Evolutionary conservation across 2,113 vertebrate genomes (phyloP).

Genomic region (Dascyllus trimaculatus): DNA sequence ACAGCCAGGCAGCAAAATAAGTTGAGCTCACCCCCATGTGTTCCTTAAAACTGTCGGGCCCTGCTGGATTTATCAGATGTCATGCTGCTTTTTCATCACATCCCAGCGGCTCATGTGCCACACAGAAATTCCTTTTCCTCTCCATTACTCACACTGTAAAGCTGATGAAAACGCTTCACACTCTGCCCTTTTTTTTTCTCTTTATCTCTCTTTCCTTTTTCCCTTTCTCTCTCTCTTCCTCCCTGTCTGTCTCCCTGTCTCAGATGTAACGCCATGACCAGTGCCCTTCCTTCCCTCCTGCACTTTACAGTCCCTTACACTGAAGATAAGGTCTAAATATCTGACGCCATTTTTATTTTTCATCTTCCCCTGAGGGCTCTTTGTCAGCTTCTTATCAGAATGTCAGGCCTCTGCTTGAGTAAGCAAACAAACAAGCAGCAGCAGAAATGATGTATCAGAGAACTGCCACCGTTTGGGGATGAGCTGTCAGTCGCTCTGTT

Average conservation of each 20-base stretch:
- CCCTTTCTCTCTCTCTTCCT: background rate
- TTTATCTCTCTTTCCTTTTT: background rate
- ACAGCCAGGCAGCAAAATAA: conserved; percentile 43
- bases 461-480: conserved; percentile 67
- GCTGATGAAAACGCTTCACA: conserved; percentile 38
- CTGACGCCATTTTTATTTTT: conserved; percentile 71
- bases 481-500: conserved; percentile 79
- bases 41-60: conserved; percentile 52
- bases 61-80: conserved; percentile 62
- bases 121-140: conserved; percentile 28
- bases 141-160: conserved; percentile 61
- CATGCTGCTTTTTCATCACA: conserved; percentile 53
- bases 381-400: conserved; percentile 78
- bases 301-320: conserved; percentile 52
- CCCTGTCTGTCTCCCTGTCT: conserved; percentile 10
- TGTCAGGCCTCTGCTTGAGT: conserved; percentile 76
- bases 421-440: conserved; percentile 80
- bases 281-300: conserved; percentile 9
- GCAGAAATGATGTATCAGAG: conserved; percentile 77
- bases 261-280: conserved; percentile 44
- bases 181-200: background rate
- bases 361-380: conserved; percentile 63
- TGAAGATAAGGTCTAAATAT: conserved; percentile 70
- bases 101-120: conserved; percentile 44
- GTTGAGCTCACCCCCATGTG: conserved; percentile 35